Base-by-base conservation (phyloP, 2,888 invertebrate genomes). In the Lysandra bellargus region DNA sequence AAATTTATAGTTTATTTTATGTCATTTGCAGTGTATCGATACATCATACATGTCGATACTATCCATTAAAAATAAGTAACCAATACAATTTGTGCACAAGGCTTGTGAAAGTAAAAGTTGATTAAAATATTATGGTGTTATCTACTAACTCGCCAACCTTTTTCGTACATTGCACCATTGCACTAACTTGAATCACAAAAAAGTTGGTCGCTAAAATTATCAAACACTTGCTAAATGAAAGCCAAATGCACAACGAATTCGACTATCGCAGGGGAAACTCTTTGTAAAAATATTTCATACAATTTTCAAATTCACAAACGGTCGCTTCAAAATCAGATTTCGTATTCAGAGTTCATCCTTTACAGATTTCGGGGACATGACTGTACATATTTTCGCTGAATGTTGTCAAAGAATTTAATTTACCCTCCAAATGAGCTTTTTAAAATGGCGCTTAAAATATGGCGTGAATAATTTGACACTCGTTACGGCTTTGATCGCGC, bases 401-500 rank as follows among this genome's bases (percentile, higher is more conserved):
- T 72, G 49, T 30, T 37, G 64, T 53, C 33, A 53, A 53, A 37
- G 72, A 72, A 78, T 69, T 78, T 53, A 72, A 72, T 53, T 74
- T 53, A 78, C 37, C 78, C 72, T 53, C n/a, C 74, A 74, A 74
- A 74, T 78, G 69, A 78, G 49, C 72, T 78, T 44, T 78, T 49
- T 72, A 78, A 72, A 53, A 78, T 69, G 72, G 78, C 69, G 53
- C 69, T 30, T 72, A 33, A 72, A 78, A 83, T 80, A 80, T 75
- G 79, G 81, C 81, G 81, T 80, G 82, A 82, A 80, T 78, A 74
- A 78, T 83, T 82, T 83, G 83, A 83, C 83, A 81, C 82, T 82
- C 81, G 80, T 82, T 79, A 80, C 75, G 53, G 69, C 79, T 81
- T 80, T 80, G 80, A 80, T 81, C 80, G 79, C 75, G 79, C 69